Evolutionary conservation across 2,113 vertebrate species (phyloP).

Genomic region (Serranochromis macrocephalus): DNA sequence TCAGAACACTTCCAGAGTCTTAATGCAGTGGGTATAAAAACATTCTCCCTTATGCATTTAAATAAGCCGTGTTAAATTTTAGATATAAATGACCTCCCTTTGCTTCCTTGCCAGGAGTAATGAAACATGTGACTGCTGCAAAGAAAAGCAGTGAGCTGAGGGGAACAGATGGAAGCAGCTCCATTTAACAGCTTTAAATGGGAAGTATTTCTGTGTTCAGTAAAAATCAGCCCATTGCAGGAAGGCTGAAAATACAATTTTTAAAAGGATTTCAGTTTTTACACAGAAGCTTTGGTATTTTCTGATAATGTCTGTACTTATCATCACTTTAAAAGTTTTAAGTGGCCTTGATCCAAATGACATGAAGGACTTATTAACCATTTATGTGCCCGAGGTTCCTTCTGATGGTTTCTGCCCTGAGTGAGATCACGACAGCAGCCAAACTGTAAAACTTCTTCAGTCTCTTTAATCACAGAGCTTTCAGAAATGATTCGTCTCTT

Average conservation of each 20-base stretch:
- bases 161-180: background rate
- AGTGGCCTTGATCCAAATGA: background rate
- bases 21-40: background rate
- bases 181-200: background rate
- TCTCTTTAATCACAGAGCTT: background rate
- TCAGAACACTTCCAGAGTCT: background rate
- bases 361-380: accelerated
- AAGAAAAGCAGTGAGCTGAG: background rate
- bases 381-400: background rate
- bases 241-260: accelerated
- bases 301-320: background rate
- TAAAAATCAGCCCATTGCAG: accelerated
- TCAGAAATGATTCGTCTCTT: background rate
- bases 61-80: background rate
- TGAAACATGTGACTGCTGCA: background rate
- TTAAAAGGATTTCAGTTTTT: background rate
- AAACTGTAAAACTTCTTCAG: accelerated
- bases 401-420: background rate
- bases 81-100: background rate
- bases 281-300: background rate
- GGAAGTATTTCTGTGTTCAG: background rate
- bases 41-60: accelerated
- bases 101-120: background rate
- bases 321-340: background rate
- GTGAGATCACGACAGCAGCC: background rate